Percentiles rank a stretch among this genome's conserved stretches.
Conservation (phyloP, 2,113 vertebrate species). For the Campylomormyrus tamandua region DNA sequence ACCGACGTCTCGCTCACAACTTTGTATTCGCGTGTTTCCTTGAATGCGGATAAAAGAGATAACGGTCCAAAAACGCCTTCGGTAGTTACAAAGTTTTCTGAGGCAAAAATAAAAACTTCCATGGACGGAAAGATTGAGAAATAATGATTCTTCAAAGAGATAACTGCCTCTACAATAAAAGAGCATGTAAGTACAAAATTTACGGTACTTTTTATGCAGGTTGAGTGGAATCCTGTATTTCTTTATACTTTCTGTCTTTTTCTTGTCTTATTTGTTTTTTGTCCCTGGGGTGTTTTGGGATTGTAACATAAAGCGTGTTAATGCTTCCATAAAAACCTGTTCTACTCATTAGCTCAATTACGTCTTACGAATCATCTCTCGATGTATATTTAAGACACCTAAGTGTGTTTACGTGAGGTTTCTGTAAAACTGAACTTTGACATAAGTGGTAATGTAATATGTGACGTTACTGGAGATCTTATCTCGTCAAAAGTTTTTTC, state of each 20-base stretch:
- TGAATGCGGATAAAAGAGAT: background rate
- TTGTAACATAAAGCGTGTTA: background rate
- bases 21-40: background rate
- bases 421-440: background rate
- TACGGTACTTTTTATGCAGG: background rate
- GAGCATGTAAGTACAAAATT: constrained; percentile 51
- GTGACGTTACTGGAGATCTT: background rate
- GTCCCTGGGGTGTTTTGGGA: background rate
- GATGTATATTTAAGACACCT: background rate
- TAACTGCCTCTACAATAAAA: constrained; percentile 48
- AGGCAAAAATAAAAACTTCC: constrained; percentile 13
- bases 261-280: background rate
- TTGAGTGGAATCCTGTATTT: background rate
- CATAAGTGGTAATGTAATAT: background rate
- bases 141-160: constrained; percentile 42
- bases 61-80: background rate
- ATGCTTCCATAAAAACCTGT: background rate
- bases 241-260: background rate
- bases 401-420: background rate
- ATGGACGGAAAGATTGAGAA: constrained; percentile 21
- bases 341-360: background rate
- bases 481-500: background rate
- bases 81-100: constrained; percentile 15
- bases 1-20: background rate
- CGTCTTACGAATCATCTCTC: background rate